Base-by-base conservation (phyloP, 2,888 invertebrate genomes). In the Brassicogethes aeneus region DNA sequence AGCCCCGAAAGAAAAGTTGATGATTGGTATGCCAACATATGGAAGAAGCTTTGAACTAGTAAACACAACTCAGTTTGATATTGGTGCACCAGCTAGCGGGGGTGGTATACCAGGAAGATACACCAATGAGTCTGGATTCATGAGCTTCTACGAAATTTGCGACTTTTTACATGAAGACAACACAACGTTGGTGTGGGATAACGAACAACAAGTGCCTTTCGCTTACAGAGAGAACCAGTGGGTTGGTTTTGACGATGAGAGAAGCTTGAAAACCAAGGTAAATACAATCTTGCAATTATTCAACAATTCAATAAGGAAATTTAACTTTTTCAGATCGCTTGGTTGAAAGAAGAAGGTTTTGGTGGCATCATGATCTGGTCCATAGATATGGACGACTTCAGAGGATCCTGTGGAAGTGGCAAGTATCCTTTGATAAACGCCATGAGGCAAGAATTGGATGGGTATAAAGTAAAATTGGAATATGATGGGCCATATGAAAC, bases 311-410 rank as follows among this genome's bases (percentile, higher is more conserved):
- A n/a, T n/a, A n/a, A n/a, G n/a, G n/a, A n/a, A n/a, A n/a, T n/a
- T n/a, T n/a, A n/a, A n/a, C 3, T 10, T 32, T 45, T 48, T 33
- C 61, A 92, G 91, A 90, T 89, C 81, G 82, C 85, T 43, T 94
- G 93, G 93, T 72, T 93, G 43, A 91, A 89, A 64, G 89, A 91
- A 60, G 88, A 90, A 76, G 92, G 90, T 16, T 91, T 91, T 50
- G 94, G 92, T 31, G 95, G 95, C 14, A 90, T 94, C 41, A 95
- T 95, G 91, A 85, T 95, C 37, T 95, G 94, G 94, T 93, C 93
- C 0, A 77, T 94, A 16, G 94, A 95, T 59, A 86, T 94, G 90
- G 95, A 95, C 59, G 95, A 95, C 67, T 95, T 94, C 72, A 74
- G 81, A 48, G 93, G 93, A 7, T 79, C 82, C 7, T 95, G 95